phyloP scores from a whole-genome alignment of 1,140 invertebrate genomes.

The Monomorium pharaonis region DNA sequence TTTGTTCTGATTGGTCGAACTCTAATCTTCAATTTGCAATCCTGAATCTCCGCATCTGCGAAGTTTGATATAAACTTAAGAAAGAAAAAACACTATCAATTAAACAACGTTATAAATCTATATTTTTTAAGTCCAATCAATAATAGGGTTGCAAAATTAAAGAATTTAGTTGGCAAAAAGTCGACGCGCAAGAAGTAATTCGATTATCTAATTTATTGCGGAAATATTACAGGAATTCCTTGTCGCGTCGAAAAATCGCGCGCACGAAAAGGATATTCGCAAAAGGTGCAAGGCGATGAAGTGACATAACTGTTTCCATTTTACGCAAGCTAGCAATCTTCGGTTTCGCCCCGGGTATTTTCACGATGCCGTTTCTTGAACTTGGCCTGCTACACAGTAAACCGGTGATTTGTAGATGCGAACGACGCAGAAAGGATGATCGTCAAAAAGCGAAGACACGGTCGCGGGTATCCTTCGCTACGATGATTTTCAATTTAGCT shows the following conservation, averaged over 20 bases:
- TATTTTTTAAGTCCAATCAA: background rate
- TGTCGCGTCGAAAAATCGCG: background rate
- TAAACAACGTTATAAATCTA: background rate
- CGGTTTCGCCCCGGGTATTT: background rate
- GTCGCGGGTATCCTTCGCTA: conserved; percentile 33
- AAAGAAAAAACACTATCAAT: background rate
- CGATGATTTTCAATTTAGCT: conserved; percentile 38
- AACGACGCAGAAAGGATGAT: background rate
- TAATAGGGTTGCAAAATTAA: background rate
- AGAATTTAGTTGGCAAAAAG: background rate
- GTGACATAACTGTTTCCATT: background rate
- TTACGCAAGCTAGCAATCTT: background rate
- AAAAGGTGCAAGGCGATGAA: background rate
- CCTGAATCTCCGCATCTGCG: too few relatives aligned
- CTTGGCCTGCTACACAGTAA: background rate
- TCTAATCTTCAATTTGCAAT: too few relatives aligned
- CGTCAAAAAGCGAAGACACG: conserved; percentile 22
- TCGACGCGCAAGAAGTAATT: background rate
- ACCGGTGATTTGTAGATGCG: background rate
- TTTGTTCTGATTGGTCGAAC: too few relatives aligned
- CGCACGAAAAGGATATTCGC: background rate
- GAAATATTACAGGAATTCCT: background rate
- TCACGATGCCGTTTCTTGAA: conserved; percentile 11
- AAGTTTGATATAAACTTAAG: background rate
- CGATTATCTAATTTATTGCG: background rate